Conservation (phyloP, 2,888 invertebrate species). For the Boloria euphrosyne region DNA sequence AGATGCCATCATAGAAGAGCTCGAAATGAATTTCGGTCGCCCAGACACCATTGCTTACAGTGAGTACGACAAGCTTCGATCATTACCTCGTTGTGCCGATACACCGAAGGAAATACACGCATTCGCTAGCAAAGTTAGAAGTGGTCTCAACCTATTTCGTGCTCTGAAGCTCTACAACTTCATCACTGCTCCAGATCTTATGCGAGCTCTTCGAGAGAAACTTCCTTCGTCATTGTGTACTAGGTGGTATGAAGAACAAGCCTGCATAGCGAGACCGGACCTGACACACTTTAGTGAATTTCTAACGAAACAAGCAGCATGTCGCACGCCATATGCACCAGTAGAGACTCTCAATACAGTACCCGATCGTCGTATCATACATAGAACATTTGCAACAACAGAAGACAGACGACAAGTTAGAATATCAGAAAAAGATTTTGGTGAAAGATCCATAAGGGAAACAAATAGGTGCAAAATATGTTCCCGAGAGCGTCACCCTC, state of each 20-base stretch:
- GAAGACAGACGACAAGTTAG: neutral
- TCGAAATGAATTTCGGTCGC: conserved; percentile 6
- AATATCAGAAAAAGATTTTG: neutral
- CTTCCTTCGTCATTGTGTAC: neutral
- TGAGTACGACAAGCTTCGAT: conserved; percentile 1
- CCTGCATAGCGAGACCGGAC: too few relatives aligned
- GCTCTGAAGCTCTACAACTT: too few relatives aligned
- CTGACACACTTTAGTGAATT: too few relatives aligned
- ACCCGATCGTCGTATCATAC: neutral
- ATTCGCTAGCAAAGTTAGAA: too few relatives aligned
- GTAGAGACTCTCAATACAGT: neutral
- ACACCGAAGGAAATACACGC: neutral
- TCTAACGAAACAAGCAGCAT: too few relatives aligned
- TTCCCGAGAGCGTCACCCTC: neutral
- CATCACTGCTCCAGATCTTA: too few relatives aligned
- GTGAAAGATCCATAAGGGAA: neutral
- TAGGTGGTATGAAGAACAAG: too few relatives aligned
- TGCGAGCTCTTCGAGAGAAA: conserved; percentile 16
- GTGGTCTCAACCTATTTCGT: too few relatives aligned
- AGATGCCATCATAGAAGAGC: conserved; percentile 6
- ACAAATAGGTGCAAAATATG: neutral
- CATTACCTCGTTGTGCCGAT: conserved; percentile 1
- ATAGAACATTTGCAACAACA: neutral
- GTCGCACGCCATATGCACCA: neutral
- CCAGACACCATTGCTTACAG: neutral